Base-by-base conservation (phyloP, 2,888 invertebrate genomes). In the Timema podura region DNA sequence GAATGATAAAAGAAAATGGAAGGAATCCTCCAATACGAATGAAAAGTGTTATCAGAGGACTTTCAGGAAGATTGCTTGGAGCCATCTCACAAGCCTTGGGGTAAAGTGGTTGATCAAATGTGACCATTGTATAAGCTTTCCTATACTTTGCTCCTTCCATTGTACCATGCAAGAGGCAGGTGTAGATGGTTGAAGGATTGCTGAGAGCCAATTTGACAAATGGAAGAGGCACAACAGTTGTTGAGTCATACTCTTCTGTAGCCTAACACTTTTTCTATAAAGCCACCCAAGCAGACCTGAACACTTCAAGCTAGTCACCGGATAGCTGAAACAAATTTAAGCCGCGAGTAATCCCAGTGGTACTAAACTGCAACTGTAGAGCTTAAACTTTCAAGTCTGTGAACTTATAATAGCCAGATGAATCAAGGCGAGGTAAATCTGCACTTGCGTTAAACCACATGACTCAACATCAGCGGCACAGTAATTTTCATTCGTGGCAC, bases 31-130 rank as follows among this genome's bases (percentile, higher is more conserved):
- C 54, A 7, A 54, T 5, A 11, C 54, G 16, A 54, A 54, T 16
- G 16, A 54, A n/a, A 54, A 54, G n/a, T 11, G 7, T 54, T 54
- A 6, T 54, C 9, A 54, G n/a, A 8, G 54, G 54, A 5, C 54
- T 54, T 54, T 16, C 54, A 54, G 7, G 54, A 54, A 6, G 9
- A 54, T n/a, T 16, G 16, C 16, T 6, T 7, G 6, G 16, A 54
- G 6, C 13, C 54, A 10, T 54, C 54, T 54, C 54, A 13, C 54
- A 54, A 13, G n/a, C 54, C 54, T 54, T 54, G 13, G 54, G 1
- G 16, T 54, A 54, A 13, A 11, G n/a, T 54, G n/a, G 54, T 54
- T 54, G 54, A 54, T 54, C 10, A 54, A 54, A 54, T 54, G 54
- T 54, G 54, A 54, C 54, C 54, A 54, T 13, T 15, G 15, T 49